phyloP scores from a whole-genome alignment of 2,113 vertebrate genomes.

The Equus quagga region DNA sequence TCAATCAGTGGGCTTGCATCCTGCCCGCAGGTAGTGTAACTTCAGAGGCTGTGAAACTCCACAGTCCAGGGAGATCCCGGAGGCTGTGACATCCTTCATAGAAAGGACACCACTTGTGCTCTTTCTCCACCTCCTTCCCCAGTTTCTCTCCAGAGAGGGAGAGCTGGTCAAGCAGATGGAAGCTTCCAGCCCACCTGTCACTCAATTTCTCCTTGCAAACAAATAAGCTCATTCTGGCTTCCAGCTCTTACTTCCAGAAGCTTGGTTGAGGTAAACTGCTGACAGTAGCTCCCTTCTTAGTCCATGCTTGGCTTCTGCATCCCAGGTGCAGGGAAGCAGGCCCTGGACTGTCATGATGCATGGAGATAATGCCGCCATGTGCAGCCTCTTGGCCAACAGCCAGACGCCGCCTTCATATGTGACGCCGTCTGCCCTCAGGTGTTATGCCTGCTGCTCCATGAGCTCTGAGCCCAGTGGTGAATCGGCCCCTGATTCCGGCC shows the following conservation, averaged over 20 bases:
- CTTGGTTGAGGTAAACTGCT: neutral
- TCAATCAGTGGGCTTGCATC: neutral
- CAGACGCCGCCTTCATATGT: accelerated
- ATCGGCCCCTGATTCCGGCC: too few species aligned
- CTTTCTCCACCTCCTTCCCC: neutral
- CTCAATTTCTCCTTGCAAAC: neutral
- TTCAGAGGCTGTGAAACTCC: neutral
- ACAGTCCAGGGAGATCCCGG: accelerated
- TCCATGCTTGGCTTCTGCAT: neutral
- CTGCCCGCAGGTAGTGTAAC: neutral
- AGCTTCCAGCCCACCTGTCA: neutral
- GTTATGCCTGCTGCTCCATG: neutral
- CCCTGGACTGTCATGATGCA: neutral
- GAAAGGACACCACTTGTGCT: neutral
- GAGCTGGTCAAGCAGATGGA: neutral
- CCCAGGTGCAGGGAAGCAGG: neutral
- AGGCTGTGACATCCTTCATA: neutral
- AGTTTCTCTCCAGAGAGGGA: neutral
- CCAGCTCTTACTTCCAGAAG: neutral
- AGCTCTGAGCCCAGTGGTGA: neutral
- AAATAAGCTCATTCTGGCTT: neutral
- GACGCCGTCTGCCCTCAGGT: neutral
- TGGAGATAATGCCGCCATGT: accelerated
- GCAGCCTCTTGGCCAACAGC: neutral
- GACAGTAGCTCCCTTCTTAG: accelerated